Conservation (phyloP, 2,113 vertebrate species). For the Gymnobelideus leadbeateri region DNA sequence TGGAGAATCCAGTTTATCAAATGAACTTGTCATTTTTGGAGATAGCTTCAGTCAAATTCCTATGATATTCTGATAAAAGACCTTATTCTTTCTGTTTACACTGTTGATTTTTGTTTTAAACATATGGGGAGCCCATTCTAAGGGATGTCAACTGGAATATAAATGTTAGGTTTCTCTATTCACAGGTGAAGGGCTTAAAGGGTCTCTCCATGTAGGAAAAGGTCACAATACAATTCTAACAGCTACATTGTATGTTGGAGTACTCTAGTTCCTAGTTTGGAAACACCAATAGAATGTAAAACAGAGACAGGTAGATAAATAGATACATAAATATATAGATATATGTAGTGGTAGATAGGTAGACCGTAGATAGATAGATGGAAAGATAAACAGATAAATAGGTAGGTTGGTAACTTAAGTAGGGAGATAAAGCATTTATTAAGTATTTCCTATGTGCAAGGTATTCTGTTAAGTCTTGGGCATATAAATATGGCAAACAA, state of each 20-base stretch:
- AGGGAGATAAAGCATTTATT: neutral
- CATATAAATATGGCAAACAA: neutral
- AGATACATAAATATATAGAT: neutral
- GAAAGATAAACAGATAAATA: neutral
- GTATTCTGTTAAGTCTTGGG: neutral
- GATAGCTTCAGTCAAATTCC: neutral
- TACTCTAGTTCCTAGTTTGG: neutral
- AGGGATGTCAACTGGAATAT: neutral
- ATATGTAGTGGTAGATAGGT: neutral
- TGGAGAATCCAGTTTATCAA: neutral
- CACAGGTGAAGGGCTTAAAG: neutral
- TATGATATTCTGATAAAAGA: neutral
- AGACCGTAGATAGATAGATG: neutral
- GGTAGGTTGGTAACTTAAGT: neutral
- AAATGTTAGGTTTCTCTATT: neutral
- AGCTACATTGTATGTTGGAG: neutral
- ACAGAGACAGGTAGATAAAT: neutral
- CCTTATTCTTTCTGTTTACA: neutral
- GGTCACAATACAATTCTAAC: neutral
- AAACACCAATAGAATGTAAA: neutral
- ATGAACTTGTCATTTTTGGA: neutral
- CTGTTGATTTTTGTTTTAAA: neutral
- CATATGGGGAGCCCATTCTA: neutral
- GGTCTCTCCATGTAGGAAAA: neutral
- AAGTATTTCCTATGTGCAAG: neutral